Evolutionary conservation across 2,888 invertebrate species (phyloP).

Genomic region (Diarsia brunnea): DNA sequence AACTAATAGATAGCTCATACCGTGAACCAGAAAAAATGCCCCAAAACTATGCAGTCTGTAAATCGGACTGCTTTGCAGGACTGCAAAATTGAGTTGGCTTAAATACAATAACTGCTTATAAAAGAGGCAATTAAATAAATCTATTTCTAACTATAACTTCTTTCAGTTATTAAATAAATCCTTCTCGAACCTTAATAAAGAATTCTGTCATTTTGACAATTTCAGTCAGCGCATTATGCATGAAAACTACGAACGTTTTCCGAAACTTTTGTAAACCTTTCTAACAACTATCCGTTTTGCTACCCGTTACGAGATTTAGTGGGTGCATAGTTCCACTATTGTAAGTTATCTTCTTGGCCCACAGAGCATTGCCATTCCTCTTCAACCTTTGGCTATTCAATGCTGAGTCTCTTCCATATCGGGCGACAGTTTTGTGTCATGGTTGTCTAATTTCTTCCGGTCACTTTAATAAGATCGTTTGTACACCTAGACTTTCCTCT

Average conservation of each 20-base stretch:
- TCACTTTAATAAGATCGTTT: neutral
- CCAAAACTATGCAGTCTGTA: neutral
- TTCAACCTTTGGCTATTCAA: neutral
- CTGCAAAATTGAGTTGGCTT: neutral
- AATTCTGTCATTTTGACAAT: constrained; percentile 5
- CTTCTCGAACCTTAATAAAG: neutral
- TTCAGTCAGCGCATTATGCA: neutral
- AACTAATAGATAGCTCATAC: neutral
- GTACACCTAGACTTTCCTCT: neutral
- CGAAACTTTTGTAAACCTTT: neutral
- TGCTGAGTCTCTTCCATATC: neutral
- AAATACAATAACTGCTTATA: too few species aligned
- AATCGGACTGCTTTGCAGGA: too few species aligned
- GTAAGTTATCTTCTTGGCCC: neutral
- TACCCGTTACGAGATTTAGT: neutral
- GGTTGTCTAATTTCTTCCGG: neutral
- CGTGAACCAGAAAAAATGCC: neutral
- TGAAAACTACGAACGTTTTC: neutral
- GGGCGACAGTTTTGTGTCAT: neutral
- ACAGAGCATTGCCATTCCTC: neutral
- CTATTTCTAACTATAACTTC: neutral
- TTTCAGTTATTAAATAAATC: neutral
- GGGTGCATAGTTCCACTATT: neutral
- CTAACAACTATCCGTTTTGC: neutral
- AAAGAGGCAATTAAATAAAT: neutral